Conservation (phyloP, 2,888 invertebrate species). For the Platynereis dumerilii region DNA sequence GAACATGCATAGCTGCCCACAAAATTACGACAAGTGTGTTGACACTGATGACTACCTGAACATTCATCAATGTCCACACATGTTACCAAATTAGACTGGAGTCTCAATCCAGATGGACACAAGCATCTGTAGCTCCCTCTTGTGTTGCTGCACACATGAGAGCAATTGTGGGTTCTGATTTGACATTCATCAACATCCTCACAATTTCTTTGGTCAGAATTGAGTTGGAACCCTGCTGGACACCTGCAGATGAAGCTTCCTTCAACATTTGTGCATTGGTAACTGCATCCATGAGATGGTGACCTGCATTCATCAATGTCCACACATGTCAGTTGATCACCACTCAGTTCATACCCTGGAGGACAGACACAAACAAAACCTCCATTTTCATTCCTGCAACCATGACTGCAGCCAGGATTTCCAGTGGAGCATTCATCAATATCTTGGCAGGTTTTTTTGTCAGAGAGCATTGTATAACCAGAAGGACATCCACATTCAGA, state of each 20-base stretch:
- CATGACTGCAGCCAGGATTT: slow-evolving; percentile 2
- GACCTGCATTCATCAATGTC: not conserved
- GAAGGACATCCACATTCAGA: not conserved
- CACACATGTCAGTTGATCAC: not conserved
- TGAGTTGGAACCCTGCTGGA: not conserved
- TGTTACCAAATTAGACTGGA: not conserved
- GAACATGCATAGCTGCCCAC: not conserved
- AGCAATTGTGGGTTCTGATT: not conserved
- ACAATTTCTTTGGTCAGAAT: not conserved
- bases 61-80: slow-evolving; percentile 1
- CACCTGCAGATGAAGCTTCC: not conserved
- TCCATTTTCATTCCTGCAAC: not conserved
- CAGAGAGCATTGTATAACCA: not conserved
- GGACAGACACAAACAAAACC: not conserved
- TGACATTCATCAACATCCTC: slow-evolving; percentile 3
- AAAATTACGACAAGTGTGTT: not conserved
- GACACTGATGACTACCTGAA: not conserved
- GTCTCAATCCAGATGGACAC: not conserved
- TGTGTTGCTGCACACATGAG: not conserved
- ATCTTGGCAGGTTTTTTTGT: slow-evolving; percentile 4
- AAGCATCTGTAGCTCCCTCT: not conserved
- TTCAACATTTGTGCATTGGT: not conserved
- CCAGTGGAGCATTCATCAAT: not conserved
- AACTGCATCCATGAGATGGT: not conserved
- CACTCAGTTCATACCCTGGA: not conserved